A percentile compares a stretch with the other conserved stretches of the same genome.
These are phyloP conservation scores for Pocillopora damicornis DNA, from an alignment of 64 coral and sea anemone species.

Conservation along the genomic window DNA sequence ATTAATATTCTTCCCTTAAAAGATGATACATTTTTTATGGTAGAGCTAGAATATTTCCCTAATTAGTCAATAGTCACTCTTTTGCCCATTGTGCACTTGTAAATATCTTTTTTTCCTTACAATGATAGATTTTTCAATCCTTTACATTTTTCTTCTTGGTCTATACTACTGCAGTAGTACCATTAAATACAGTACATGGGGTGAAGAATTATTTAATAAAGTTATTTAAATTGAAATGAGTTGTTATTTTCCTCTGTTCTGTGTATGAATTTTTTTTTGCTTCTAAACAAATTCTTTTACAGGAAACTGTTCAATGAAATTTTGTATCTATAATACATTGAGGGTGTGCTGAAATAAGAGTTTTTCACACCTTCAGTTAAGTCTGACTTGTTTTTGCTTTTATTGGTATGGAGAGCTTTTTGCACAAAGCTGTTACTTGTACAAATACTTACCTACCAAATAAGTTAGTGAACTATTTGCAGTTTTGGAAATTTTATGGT, in stretches of 20 bases:
- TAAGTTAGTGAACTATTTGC: too few relatives aligned
- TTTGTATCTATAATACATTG: background rate
- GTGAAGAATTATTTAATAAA: slow-evolving; percentile 32
- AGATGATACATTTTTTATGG: background rate
- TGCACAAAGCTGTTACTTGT: too few relatives aligned
- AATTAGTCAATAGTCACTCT: background rate
- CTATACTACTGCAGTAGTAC: background rate
- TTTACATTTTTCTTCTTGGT: background rate
- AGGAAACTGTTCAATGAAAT: background rate
- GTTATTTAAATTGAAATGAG: slow-evolving; percentile 7
- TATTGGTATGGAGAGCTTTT: too few relatives aligned
- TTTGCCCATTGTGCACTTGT: background rate
- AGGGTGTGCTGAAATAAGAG: background rate
- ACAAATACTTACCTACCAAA: too few relatives aligned
- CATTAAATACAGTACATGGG: background rate
- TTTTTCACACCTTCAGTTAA: background rate
- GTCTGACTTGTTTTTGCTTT: background rate
- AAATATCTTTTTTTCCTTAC: slow-evolving; percentile 8
- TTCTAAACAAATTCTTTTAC: background rate
- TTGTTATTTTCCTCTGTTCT: background rate
- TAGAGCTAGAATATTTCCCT: background rate
- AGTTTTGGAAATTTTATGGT: too few relatives aligned
- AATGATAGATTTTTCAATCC: background rate
- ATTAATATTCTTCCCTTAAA: background rate
- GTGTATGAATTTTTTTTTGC: background rate